Evolutionary conservation across 1,140 invertebrate species (phyloP), one percentile per base, ranked within the genome.

Genomic region (Scylla paramamosain): DNA sequence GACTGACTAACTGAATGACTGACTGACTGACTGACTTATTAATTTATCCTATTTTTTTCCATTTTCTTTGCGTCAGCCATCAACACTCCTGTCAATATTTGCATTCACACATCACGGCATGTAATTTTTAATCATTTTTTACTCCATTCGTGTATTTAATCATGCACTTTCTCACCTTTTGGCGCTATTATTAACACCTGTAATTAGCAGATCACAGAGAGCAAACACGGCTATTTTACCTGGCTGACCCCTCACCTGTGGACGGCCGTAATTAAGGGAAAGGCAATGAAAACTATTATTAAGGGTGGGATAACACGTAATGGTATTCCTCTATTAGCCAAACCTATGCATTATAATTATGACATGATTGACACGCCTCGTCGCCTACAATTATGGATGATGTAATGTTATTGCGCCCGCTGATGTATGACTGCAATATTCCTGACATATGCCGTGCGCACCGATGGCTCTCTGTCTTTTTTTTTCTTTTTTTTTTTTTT

Each of bases 261-360:
- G 67, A 77, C 67, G n/a, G 39, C 20, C n/a, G 67, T 77, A 77
- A 77, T 77, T 77, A 77, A 12, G 67, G 67, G 67, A n/a, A 77
- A 77, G 67, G 67, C 20, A 77, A 77, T 77, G 67, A 77, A 77
- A 77, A 77, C 67, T 77, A 77, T 77, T 77, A 77, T 77, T n/a
- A 77, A 77, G 67, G 67, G 67, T 77, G 8, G n/a, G 20, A 77
- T 77, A 77, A 77, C 67, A 77, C 12, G 67, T 77, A 77, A 77
- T 77, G 67, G 67, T 20, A 77, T 77, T 77, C 67, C 7, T 77
- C 67, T 77, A 77, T 77, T 77, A 77, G 12, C 67, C 67, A 77
- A 77, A 77, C 67, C 67, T 77, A 77, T 77, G 67, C 67, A 77
- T 77, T 77, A 77, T 77, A 77, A 77, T 77, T 77, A 77, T 77